phyloP scores from a whole-genome alignment of 1,140 invertebrate genomes.

The Drosophila leontia region DNA sequence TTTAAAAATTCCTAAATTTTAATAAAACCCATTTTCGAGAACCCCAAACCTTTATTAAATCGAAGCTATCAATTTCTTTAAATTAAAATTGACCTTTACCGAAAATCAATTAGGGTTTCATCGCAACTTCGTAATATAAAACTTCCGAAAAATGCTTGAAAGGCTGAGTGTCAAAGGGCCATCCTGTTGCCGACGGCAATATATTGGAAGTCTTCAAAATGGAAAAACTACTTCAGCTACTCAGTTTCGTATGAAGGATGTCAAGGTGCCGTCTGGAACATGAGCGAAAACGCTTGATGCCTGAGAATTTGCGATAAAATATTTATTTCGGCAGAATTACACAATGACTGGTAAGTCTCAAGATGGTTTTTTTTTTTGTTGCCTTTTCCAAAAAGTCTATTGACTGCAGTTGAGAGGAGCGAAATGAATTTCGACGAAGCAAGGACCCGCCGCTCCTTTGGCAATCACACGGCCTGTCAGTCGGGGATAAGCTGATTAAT shows the following conservation, averaged over 20 bases:
- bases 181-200: slow-evolving; percentile 5
- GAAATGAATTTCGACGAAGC: slow-evolving; percentile 12
- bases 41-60: background rate
- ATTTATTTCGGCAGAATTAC: slow-evolving; percentile 33
- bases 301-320: slow-evolving; percentile 33
- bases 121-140: background rate
- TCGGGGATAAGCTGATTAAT: slow-evolving; percentile 53
- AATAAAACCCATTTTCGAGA: background rate
- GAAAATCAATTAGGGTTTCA: background rate
- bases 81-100: background rate
- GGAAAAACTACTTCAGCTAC: slow-evolving; percentile 30
- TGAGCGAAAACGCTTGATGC: slow-evolving; percentile 17
- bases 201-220: slow-evolving; percentile 11
- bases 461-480: slow-evolving; percentile 32
- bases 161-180: slow-evolving; percentile 3
- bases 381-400: slow-evolving; percentile 16
- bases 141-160: background rate
- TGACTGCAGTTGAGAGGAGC: slow-evolving; percentile 39
- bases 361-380: slow-evolving; percentile 20
- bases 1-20: too few relatives aligned
- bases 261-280: slow-evolving; percentile 27
- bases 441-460: background rate
- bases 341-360: slow-evolving; percentile 29
- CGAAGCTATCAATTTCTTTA: background rate
- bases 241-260: background rate